Base-by-base conservation (phyloP, 2,888 invertebrate species). In the Vanessa cardui region DNA sequence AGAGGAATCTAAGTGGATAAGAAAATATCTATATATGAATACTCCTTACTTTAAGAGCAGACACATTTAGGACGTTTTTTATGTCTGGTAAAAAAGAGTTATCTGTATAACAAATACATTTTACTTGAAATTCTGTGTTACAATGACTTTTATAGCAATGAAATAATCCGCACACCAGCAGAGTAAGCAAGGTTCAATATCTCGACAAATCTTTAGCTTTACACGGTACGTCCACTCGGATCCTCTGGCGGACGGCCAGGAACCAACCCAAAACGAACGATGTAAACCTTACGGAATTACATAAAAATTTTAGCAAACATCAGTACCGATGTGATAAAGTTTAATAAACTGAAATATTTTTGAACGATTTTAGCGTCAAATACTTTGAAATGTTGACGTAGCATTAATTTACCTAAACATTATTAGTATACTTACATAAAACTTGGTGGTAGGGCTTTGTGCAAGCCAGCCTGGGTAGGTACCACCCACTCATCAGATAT, bases 231-330 rank as follows among this genome's bases (percentile, higher is more conserved):
- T 64, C 68, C 69, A 67, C 70, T 68, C 66, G 64, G 52, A 56
- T 9, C 61, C 61, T 56, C 58, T 73, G 73, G 73, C 72, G 31
- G 46, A 9, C 49, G 8, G 72, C 73, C 74, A 74, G 62, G 62
- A 66, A 62, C 68, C 70, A 73, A 72, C 72, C 73, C 67, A 54
- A 62, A 58, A 68, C 66, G 64, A 61, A 59, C 66, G 66, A 49
- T 70, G 64, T 71, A 59, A 67, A 61, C 68, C 59, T 33, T 52
- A 52, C 44, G 31, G 33, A 20, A 58, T 58, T 62, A 58, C 62
- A 63, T 67, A 49, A 58, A 62, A 62, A 18, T 58, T 62, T 66
- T 66, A 62, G 52, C 59, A 60, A 65, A 65, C 58, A 65, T 52
- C 39, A 39, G 26, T 54, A 54, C 15, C 26, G 26, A 54, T 39